Percentiles rank a stretch among this genome's conserved stretches.
Conservation (phyloP, 2,888 invertebrate genomes). For the Helleia helle region DNA sequence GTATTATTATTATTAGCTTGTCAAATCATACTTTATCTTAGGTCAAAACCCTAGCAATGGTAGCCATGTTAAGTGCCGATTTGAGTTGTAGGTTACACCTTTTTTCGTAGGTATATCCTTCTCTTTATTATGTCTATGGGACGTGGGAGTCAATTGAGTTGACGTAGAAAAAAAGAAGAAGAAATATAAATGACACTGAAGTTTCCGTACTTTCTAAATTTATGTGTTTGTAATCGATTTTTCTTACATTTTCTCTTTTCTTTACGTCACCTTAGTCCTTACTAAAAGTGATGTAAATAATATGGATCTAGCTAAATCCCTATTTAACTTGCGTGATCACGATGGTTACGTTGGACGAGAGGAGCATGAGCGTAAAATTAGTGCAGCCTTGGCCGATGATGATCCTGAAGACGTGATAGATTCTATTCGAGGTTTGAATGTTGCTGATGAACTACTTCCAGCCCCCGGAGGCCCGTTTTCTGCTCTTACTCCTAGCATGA, state of each 20-base stretch:
- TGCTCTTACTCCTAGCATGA: slow-evolving; percentile 95
- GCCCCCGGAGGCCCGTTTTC: slow-evolving; percentile 94
- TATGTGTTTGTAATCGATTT: slow-evolving; percentile 1
- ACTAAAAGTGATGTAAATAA: slow-evolving; percentile 9
- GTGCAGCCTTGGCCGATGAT: slow-evolving; percentile 86
- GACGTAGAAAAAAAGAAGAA: too few relatives aligned
- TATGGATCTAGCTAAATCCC: slow-evolving; percentile 94
- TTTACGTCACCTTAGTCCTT: background rate
- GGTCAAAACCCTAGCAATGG: too few relatives aligned
- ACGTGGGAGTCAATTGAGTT: too few relatives aligned
- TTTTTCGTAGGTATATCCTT: too few relatives aligned
- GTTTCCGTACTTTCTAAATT: background rate
- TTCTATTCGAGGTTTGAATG: slow-evolving; percentile 79
- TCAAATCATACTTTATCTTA: too few relatives aligned
- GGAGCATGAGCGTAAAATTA: slow-evolving; percentile 87
- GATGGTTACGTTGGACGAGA: slow-evolving; percentile 93
- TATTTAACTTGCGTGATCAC: slow-evolving; percentile 89
- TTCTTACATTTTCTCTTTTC: background rate
- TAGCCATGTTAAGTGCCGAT: too few relatives aligned
- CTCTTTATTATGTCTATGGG: too few relatives aligned
- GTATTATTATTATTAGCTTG: too few relatives aligned
- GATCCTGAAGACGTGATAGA: slow-evolving; percentile 78
- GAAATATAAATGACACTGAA: too few relatives aligned
- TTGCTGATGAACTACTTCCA: slow-evolving; percentile 81
- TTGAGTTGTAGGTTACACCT: too few relatives aligned